Evolutionary conservation across 2,797 vertebrate genomes (phyloP), one percentile per base, ranked within the genome.

Genomic region (Smutsia temminckii): DNA sequence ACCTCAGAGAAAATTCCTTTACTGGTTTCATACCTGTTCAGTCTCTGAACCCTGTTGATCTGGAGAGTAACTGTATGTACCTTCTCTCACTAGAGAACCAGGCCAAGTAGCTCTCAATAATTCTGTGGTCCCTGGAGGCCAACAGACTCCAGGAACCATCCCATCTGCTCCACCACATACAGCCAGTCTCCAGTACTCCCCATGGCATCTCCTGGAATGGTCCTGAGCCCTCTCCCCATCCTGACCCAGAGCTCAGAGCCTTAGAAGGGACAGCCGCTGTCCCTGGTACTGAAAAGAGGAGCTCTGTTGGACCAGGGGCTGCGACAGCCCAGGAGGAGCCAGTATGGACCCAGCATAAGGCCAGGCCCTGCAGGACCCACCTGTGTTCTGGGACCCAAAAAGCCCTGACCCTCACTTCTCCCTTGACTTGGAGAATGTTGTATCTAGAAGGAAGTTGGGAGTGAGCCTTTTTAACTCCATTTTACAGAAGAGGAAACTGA

Each of bases 241-340:
- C 83, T 55, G 77, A 53, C 34, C 25, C 55, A 89, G 9, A 79
- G 27, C 37, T 64, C 37, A 25, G 57, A 32, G 72, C 49, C 42
- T 13, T 55, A 27, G 40, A 66, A 8, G 32, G 72, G 7, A 34
- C 23, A 27, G 72, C 3, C 7, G 32, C 97, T 97, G 86, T 97
- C 96, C 95, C 64, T 81, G 96, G 97, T 97, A 68, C 97, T 97
- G 95, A 96, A 96, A 77, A 40, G 6, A 66, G 34, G 17, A 59
- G 46, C 14, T 75, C 20, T 8, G 3, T 68, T 64, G 83, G 16
- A 13, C 32, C 42, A 87, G 63, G 7, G 40, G 25, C 68, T 80
- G 8, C 32, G 77, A 66, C 32, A 34, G 64, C 29, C 55, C 18
- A 55, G 42, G 34, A 55, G 37, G 68, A 64, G 29, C 69, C n/a